A percentile compares a stretch with the other conserved stretches of the same genome.
phyloP scores from a whole-genome alignment of 1,140 invertebrate genomes.

The Ceratosolen solmsi region DNA sequence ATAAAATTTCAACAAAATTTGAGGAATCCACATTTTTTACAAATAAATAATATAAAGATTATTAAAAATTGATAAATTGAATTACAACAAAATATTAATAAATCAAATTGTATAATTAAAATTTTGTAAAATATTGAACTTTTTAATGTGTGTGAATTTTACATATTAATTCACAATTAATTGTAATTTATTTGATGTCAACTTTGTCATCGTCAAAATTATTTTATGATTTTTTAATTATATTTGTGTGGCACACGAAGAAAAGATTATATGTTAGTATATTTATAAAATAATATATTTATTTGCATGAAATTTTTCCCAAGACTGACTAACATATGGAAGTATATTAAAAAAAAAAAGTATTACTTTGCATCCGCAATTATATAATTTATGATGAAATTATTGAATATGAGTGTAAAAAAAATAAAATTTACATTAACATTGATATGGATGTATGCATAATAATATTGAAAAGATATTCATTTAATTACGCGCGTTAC shows the following conservation, averaged over 20 bases:
- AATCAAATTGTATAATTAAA: not conserved
- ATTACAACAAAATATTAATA: not conserved
- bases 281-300: constrained; percentile 43
- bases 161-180: not conserved
- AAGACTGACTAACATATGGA: constrained; percentile 43
- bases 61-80: too few species aligned
- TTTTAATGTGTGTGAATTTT: not conserved
- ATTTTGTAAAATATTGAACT: not conserved
- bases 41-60: not conserved
- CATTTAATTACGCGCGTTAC: constrained; percentile 2
- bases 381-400: constrained; percentile 20
- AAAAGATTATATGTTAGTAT: constrained; percentile 30
- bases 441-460: not conserved
- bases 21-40: not conserved
- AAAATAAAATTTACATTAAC: constrained; percentile 18
- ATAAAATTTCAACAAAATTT: not conserved
- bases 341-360: constrained; percentile 21
- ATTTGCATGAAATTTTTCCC: constrained; percentile 29
- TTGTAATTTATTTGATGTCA: not conserved
- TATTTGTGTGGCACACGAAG: not conserved
- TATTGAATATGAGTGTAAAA: not conserved
- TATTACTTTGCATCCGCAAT: constrained; percentile 4
- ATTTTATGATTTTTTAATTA: constrained; percentile 28
- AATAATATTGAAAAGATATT: not conserved
- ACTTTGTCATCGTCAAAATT: constrained; percentile 8